Evolutionary conservation across 2,113 vertebrate species (phyloP), one percentile per base, ranked within the genome.

Genomic region (Oreamnos americanus): DNA sequence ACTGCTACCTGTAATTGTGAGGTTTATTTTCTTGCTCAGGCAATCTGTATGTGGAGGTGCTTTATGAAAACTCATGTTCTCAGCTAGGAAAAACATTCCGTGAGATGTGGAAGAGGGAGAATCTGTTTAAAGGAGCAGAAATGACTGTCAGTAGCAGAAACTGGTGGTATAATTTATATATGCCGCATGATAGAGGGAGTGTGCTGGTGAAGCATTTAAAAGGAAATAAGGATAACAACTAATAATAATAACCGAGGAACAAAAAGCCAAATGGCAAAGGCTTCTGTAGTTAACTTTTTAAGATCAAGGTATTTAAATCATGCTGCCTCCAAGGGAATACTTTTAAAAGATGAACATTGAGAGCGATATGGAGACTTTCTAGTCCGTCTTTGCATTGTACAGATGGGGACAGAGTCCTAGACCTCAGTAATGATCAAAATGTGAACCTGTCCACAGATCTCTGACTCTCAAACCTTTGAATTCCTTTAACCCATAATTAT

Each of bases 41-140:
- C 26, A 33, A 55, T 92, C 33, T 95, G 17, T 95, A 45, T 33
- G 8, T 78, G 84, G 51, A 89, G n/a, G 21, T 86, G 30, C 30
- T 74, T 91, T 86, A 15, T 58, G 91, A 94, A 86, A 95, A 86
- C 49, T 55, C 49, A 10, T 81, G 28, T 90, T 96, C 28, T 97
- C 55, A 51, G 33, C 76, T 83, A 39, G 49, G 43, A 89, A 90
- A 90, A 60, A 17, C 49, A 26, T 17, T 53, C 25, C 36, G 26
- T 30, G 39, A 26, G 30, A 51, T 90, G 16, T 36, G 16, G 55
- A 87, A 88, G 79, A 62, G 13, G 25, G 19, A n/a, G 58, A 91
- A 64, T 19, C 9, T 90, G 28, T 53, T 87, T 28, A 51, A n/a
- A 96, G 62, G 47, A 79, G 43, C 47, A 83, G 33, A 81, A 49